Evolutionary conservation across 2,113 vertebrate species (phyloP).

Genomic region (Cavia porcellus): DNA sequence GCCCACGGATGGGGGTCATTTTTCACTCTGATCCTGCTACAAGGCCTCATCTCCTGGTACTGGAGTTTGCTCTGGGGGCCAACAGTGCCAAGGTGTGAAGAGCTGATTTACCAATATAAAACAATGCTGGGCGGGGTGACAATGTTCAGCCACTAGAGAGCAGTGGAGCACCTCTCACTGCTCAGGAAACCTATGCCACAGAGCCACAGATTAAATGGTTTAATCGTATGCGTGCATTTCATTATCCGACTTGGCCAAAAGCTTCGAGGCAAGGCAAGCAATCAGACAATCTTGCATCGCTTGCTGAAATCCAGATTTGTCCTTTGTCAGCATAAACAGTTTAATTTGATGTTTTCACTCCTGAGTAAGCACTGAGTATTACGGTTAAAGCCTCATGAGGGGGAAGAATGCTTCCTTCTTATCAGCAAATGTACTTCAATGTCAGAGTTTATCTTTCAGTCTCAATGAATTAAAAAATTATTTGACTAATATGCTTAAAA

Average conservation of each 20-base stretch:
- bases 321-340: slow-evolving; percentile 99
- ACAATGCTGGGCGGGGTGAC: slow-evolving; percentile 82
- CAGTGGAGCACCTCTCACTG: slow-evolving; percentile 81
- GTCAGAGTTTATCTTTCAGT: slow-evolving; percentile 75
- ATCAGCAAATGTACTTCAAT: slow-evolving; percentile 86
- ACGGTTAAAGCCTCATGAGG: slow-evolving; percentile 90
- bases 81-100: slow-evolving; percentile 82
- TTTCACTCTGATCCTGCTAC: slow-evolving; percentile 87
- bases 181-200: slow-evolving; percentile 77
- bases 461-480: slow-evolving; percentile 69
- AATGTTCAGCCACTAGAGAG: slow-evolving; percentile 87
- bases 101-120: slow-evolving; percentile 91
- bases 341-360: slow-evolving; percentile 97
- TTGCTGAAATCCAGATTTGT: slow-evolving; percentile 96
- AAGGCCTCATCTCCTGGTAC: slow-evolving; percentile 84
- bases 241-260: slow-evolving; percentile 93
- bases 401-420: slow-evolving; percentile 88
- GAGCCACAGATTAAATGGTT: slow-evolving; percentile 83
- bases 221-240: slow-evolving; percentile 96
- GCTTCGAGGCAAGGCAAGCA: slow-evolving; percentile 91
- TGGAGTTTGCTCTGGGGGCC: slow-evolving; percentile 84
- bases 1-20: slow-evolving; percentile 87
- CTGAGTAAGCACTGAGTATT: slow-evolving; percentile 96
- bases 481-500: slow-evolving; percentile 61
- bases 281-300: slow-evolving; percentile 95